These are phyloP conservation scores for Steinernema scapterisci DNA, from an alignment of 2,888 invertebrate species.

Conservation along the genomic window DNA sequence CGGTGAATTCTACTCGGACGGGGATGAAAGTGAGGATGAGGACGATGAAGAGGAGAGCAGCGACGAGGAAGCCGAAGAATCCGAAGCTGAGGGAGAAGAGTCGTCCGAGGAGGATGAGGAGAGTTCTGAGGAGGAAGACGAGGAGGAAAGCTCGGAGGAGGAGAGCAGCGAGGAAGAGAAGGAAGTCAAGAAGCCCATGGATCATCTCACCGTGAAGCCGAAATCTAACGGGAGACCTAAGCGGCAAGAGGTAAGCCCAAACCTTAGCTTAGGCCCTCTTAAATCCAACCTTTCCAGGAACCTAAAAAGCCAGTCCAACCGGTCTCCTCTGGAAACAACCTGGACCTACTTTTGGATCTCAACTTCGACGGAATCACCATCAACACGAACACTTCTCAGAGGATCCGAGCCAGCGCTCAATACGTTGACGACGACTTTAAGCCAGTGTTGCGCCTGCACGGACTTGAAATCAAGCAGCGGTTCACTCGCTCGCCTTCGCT, in stretches of 20 bases:
- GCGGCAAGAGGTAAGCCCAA: background rate
- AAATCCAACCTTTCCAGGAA: too few species aligned
- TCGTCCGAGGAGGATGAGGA: slow-evolving; percentile 40
- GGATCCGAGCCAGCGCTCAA: slow-evolving; percentile 9
- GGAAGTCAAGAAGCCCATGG: background rate
- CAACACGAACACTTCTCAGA: background rate
- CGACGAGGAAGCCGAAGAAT: slow-evolving; percentile 61
- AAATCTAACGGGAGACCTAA: slow-evolving; percentile 37
- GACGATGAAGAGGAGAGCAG: slow-evolving; percentile 44
- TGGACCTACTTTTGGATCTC: background rate
- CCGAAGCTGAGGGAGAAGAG: slow-evolving; percentile 68
- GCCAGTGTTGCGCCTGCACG: background rate
- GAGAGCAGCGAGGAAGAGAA: slow-evolving; percentile 45
- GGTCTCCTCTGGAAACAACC: background rate
- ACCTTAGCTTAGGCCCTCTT: background rate
- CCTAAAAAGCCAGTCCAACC: background rate
- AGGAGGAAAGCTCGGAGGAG: slow-evolving; percentile 46
- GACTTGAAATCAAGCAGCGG: slow-evolving; percentile 37
- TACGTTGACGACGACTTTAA: slow-evolving; percentile 20
- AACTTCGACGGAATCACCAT: slow-evolving; percentile 21
- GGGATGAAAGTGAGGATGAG: slow-evolving; percentile 49
- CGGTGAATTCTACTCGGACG: slow-evolving; percentile 48
- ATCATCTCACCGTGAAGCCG: background rate
- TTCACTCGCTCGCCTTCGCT: slow-evolving; percentile 49
- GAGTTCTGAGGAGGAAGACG: slow-evolving; percentile 43